Conservation (phyloP, 2,797 vertebrate species). For the Tamandua tetradactyla region DNA sequence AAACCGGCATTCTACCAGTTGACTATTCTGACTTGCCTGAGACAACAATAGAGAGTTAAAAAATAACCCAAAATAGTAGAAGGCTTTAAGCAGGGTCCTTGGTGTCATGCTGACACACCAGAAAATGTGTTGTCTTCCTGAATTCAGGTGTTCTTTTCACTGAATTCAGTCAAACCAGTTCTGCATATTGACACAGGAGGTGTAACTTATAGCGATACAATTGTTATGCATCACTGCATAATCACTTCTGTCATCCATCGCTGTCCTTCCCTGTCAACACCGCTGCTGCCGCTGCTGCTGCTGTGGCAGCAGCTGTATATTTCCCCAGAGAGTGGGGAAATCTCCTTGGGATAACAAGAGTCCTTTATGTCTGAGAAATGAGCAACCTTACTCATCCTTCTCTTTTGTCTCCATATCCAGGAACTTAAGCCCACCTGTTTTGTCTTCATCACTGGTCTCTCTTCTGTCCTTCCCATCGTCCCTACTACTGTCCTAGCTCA, state of each 20-base stretch:
- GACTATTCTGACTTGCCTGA: background rate
- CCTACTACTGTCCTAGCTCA: background rate
- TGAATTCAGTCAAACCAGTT: slow-evolving; percentile 66
- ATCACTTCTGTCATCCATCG: slow-evolving; percentile 46
- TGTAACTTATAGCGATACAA: slow-evolving; percentile 43
- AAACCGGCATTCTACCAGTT: background rate
- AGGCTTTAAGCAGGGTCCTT: slow-evolving; percentile 42
- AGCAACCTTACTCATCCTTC: background rate
- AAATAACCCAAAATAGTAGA: background rate
- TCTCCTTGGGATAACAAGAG: background rate
- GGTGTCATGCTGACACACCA: slow-evolving; percentile 62
- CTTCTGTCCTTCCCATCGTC: background rate
- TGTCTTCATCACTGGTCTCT: background rate
- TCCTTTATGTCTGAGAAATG: background rate
- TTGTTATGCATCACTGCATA: slow-evolving; percentile 60
- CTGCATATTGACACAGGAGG: slow-evolving; percentile 69
- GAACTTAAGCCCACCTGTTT: background rate
- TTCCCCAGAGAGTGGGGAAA: slow-evolving; percentile 17
- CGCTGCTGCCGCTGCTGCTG: background rate
- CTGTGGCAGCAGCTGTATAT: background rate
- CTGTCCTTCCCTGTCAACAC: background rate
- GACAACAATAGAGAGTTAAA: background rate
- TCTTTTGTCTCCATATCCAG: background rate
- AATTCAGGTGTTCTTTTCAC: slow-evolving; percentile 70
- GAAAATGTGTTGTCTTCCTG: slow-evolving; percentile 66